These are phyloP conservation scores for Pituophis catenifer DNA, from an alignment of 2,113 vertebrate species.

Conservation along the genomic window DNA sequence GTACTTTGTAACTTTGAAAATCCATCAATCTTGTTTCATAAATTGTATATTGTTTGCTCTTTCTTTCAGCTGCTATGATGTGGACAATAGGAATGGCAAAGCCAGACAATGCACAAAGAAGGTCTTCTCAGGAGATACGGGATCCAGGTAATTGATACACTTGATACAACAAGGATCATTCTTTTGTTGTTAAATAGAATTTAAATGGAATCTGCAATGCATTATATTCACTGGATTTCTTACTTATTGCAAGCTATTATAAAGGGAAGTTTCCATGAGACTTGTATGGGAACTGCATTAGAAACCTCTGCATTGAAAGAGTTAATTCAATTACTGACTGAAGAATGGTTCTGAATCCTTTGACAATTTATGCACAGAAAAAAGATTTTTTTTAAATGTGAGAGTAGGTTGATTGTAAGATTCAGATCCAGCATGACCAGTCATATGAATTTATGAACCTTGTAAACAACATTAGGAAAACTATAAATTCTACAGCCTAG, in stretches of 20 bases:
- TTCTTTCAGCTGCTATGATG: constrained; percentile 86
- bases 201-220: neutral
- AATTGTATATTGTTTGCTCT: neutral
- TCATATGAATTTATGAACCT: neutral
- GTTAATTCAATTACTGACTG: neutral
- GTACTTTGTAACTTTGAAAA: neutral
- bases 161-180: neutral
- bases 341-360: neutral
- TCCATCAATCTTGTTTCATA: neutral
- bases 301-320: neutral
- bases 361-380: neutral
- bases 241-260: neutral
- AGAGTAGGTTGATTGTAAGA: neutral
- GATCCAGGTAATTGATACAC: constrained; percentile 61
- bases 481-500: neutral
- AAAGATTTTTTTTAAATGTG: neutral
- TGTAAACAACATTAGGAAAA: neutral
- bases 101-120: constrained; percentile 65
- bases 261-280: neutral
- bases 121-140: constrained; percentile 42
- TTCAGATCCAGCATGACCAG: neutral
- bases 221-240: neutral
- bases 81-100: constrained; percentile 96
- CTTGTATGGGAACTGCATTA: neutral
- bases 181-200: neutral